Conservation (phyloP, 2,113 vertebrate genomes). For the Esox niger region DNA sequence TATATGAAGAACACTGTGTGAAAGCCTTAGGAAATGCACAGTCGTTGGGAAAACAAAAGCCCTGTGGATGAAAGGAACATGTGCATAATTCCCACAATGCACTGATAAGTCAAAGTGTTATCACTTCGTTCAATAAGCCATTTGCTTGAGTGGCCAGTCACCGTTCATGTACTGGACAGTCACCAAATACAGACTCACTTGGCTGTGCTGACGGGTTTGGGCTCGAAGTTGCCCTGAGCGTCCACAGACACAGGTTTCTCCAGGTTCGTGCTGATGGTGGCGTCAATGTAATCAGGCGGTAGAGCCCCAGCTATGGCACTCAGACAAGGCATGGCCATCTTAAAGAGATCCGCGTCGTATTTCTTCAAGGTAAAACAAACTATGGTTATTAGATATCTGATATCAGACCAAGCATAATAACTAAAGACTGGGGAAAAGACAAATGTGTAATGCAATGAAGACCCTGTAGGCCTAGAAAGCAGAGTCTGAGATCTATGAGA, state of each 20-base stretch:
- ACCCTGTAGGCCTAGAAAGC: conserved; percentile 32
- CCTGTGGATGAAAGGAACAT: background rate
- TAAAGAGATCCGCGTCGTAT: conserved; percentile 93
- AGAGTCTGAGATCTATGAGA: conserved; percentile 48
- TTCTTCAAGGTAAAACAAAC: conserved; percentile 75
- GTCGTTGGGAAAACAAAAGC: background rate
- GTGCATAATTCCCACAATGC: background rate
- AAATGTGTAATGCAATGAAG: conserved; percentile 41
- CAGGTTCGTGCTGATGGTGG: conserved; percentile 78
- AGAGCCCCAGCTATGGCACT: conserved; percentile 94
- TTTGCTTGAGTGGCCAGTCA: background rate
- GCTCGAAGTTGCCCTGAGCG: conserved; percentile 95
- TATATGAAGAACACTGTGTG: too few relatives aligned
- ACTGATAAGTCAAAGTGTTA: background rate
- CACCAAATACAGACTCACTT: conserved; percentile 71
- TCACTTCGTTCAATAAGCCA: background rate
- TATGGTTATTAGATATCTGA: background rate
- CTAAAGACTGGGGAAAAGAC: conserved; percentile 6
- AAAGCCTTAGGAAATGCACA: conserved; percentile 2
- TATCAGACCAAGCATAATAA: background rate
- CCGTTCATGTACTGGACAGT: background rate
- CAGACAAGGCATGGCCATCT: conserved; percentile 97
- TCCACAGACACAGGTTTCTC: conserved; percentile 91
- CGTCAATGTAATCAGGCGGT: conserved; percentile 93
- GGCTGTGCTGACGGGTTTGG: conserved; percentile 87